Percentiles rank a stretch among this genome's conserved stretches.
phyloP scores from a whole-genome alignment of 2,888 invertebrate species.

The Beris chalybata region DNA sequence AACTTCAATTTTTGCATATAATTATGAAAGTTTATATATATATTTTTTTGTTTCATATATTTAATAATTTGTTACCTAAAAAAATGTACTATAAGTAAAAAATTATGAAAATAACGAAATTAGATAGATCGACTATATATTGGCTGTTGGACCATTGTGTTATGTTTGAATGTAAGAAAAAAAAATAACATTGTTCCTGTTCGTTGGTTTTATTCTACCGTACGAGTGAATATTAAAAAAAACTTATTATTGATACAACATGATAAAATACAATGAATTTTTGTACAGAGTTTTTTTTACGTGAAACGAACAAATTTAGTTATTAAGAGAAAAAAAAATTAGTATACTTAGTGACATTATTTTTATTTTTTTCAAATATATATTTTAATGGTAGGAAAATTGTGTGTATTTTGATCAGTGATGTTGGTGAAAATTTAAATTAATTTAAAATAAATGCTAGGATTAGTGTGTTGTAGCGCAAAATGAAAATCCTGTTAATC shows the following conservation, averaged over 20 bases:
- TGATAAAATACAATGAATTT: conserved; percentile 7
- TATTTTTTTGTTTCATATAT: background rate
- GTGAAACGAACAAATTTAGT: background rate
- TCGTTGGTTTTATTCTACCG: conserved; percentile 11
- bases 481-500: no score
- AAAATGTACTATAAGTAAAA: background rate
- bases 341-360: background rate
- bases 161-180: background rate
- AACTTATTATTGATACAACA: background rate
- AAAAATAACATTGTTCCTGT: conserved; percentile 15
- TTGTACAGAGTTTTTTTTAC: conserved; percentile 7
- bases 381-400: background rate
- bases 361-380: background rate
- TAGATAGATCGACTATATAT: conserved; percentile 23
- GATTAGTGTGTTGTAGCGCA: no score
- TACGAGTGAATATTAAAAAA: background rate
- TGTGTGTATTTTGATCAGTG: background rate
- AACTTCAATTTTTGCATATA: background rate
- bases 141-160: conserved; percentile 24
- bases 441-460: no score
- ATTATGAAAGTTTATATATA: background rate
- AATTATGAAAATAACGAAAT: conserved; percentile 3
- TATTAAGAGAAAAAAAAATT: no score
- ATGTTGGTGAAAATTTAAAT: no score
- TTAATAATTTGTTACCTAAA: background rate